Percentiles rank a stretch among this genome's conserved stretches.
These are phyloP conservation scores for Axea sp. DNA, from an alignment of 2,888 invertebrate genomes.

Conservation along the genomic window DNA sequence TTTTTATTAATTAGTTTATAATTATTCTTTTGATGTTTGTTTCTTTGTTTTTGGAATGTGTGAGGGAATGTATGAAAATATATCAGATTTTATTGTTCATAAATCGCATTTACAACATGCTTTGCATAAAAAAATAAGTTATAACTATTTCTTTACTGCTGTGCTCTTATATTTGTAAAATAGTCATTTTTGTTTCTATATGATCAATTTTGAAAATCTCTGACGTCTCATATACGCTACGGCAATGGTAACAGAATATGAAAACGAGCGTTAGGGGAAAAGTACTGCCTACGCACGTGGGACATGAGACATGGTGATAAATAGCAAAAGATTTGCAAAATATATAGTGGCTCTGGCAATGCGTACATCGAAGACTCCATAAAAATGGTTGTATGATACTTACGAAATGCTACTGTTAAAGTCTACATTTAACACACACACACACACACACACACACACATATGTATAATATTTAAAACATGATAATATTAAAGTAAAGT, in stretches of 20 bases:
- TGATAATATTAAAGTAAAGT: too few relatives aligned
- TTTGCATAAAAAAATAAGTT: conserved; percentile 9
- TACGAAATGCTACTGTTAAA: conserved; percentile 33
- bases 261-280: conserved; percentile 64
- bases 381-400: conserved; percentile 41
- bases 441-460: too few relatives aligned
- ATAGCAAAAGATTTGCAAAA: conserved; percentile 76
- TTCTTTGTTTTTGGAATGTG: too few relatives aligned
- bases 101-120: too few relatives aligned
- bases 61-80: too few relatives aligned
- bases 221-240: conserved; percentile 64
- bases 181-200: conserved; percentile 62
- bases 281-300: conserved; percentile 59
- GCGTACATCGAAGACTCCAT: conserved; percentile 45
- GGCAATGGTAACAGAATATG: conserved; percentile 70
- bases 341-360: conserved; percentile 67
- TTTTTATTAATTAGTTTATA: too few relatives aligned
- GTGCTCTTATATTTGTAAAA: conserved; percentile 26
- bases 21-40: too few relatives aligned
- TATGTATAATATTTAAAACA: too few relatives aligned
- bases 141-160: conserved; percentile 21
- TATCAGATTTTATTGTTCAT: too few relatives aligned
- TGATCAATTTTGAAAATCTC: conserved; percentile 70
- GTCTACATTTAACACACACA: conserved; percentile 33
- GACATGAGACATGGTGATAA: conserved; percentile 69